Evolutionary conservation across 2,113 vertebrate genomes (phyloP).

Genomic region (Lepidothrix coronata): DNA sequence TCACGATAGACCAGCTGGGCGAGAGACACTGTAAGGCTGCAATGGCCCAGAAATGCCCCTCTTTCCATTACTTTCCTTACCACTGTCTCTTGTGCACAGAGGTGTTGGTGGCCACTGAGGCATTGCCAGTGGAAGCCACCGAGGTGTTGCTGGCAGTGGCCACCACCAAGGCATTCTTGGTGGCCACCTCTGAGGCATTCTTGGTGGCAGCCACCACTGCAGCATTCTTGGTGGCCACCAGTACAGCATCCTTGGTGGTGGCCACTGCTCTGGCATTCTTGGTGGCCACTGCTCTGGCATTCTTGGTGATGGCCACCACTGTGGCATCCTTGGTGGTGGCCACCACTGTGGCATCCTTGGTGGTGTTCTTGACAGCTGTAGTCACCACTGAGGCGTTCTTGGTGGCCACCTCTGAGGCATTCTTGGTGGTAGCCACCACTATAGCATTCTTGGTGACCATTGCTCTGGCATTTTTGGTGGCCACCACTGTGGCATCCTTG

Average conservation of each 20-base stretch:
- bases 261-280: too few relatives aligned
- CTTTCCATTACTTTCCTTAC: not conserved
- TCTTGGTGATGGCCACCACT: not conserved
- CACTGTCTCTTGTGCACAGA: not conserved
- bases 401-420: not conserved
- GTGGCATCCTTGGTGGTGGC: too few relatives aligned
- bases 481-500: too few relatives aligned
- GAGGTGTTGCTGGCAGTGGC: not conserved
- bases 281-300: too few relatives aligned
- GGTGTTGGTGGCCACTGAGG: not conserved
- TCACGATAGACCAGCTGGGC: accelerated
- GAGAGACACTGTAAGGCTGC: accelerated
- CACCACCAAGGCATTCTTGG: not conserved
- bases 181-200: accelerated
- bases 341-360: not conserved
- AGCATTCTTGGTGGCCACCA: too few relatives aligned
- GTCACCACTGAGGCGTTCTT: not conserved
- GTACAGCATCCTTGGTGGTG: not conserved
- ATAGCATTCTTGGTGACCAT: too few relatives aligned
- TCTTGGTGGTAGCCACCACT: not conserved
- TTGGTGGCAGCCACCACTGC: not conserved
- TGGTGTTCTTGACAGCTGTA: too few relatives aligned
- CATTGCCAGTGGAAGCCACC: accelerated
- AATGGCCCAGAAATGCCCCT: accelerated
- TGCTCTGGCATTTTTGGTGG: too few relatives aligned